Evolutionary conservation across 2,888 invertebrate species (phyloP).

Genomic region (Drosophila acutilabella): DNA sequence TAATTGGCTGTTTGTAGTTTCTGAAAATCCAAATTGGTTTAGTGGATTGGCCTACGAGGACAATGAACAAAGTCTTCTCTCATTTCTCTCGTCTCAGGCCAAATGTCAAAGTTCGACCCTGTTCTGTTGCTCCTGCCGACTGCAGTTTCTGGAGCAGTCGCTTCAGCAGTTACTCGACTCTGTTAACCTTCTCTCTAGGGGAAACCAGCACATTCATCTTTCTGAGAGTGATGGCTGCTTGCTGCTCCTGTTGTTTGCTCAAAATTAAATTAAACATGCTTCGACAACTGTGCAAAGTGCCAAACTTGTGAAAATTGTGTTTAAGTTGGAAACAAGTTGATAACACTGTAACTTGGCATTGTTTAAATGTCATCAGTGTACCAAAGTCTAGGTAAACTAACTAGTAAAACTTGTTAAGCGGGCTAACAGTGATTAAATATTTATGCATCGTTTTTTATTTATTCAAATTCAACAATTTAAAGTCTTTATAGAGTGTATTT

Average conservation of each 20-base stretch:
- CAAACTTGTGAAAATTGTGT: conserved; percentile 50
- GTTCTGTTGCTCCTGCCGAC: conserved; percentile 27
- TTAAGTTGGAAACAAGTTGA: conserved; percentile 35
- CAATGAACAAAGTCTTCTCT: conserved; percentile 5
- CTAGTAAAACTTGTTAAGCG: too few species aligned
- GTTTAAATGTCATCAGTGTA: conserved; percentile 29
- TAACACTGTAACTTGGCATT: conserved; percentile 42
- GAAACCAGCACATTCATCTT: conserved; percentile 44
- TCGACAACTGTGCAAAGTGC: conserved; percentile 39
- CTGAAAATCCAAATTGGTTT: conserved; percentile 59
- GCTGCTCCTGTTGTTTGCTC: conserved; percentile 45
- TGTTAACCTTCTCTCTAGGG: conserved; percentile 21
- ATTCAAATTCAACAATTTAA: too few species aligned
- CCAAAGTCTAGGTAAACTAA: neutral
- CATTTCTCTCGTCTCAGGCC: neutral
- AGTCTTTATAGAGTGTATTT: too few species aligned
- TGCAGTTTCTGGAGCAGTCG: conserved; percentile 42
- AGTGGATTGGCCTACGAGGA: conserved; percentile 60
- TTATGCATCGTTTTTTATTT: too few species aligned
- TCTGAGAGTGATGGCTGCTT: conserved; percentile 5
- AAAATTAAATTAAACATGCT: conserved; percentile 63
- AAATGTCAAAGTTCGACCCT: conserved; percentile 70
- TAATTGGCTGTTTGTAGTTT: conserved; percentile 75
- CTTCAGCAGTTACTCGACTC: neutral
- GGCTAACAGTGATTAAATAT: too few species aligned